Base-by-base conservation (phyloP, 1,140 invertebrate genomes). In the Asobara japonica region DNA sequence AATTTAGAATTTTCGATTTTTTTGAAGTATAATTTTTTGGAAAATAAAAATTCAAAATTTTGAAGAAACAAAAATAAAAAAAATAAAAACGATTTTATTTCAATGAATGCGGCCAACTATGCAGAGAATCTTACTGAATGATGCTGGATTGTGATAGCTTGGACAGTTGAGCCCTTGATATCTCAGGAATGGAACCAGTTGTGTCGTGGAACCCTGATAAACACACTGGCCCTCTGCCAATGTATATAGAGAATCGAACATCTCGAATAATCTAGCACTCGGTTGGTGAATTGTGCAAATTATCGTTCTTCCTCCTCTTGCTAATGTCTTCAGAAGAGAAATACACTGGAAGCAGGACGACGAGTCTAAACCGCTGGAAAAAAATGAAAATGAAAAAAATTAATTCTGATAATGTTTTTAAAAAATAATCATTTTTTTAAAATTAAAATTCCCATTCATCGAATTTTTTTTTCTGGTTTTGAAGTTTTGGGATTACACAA, bases 261-360 rank as follows among this genome's bases (percentile, higher is more conserved):
- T 98, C 84, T 98, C 96, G 81, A 99, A 99, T 27, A 98, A 88
- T 77, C 96, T 92, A 10, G 97, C 97, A 38, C 95, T 97, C 0
- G 98, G 98, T 82, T 99, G 98, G 88, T 99, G 98, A 76, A 99
- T 98, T 3, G 97, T 99, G 81, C 97, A 98, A 70, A 99, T 96
- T 65, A 99, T 97, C 0, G 97, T 98, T 72, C 97, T 90, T 0
- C 97, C 97, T 30, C 95, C 96, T 25, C 93, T 90, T 0, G 97
- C 95, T 60, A 99, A 84, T n/a, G 92, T 93, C 88, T 97, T 94
- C 77, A 97, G 84, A 51, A 96, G 82, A 10, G 93, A 93, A 56
- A 98, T 95, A 82, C 96, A 98, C 84, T 98, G 96, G 82, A 96
- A 97, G 84, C 96, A 97, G 0, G 96, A 97, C 0, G 95, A 96